These are phyloP conservation scores for Gadus macrocephalus DNA, from an alignment of 2,113 vertebrate species.

Conservation along the genomic window DNA sequence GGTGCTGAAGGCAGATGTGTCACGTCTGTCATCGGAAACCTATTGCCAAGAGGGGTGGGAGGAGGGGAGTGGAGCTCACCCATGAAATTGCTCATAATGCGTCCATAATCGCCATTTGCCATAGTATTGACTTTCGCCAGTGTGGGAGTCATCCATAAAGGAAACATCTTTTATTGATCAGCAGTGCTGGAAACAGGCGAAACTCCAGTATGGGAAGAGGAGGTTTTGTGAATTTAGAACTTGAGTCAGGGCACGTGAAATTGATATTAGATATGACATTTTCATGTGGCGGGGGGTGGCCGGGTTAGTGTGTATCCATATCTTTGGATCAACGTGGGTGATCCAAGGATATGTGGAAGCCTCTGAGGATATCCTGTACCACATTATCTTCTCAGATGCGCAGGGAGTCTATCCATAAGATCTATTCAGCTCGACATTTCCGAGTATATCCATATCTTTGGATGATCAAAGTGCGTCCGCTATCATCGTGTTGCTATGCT, in stretches of 20 bases:
- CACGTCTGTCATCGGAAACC: constrained; percentile 59
- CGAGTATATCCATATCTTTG: no score
- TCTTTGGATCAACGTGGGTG: no score
- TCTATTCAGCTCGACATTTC: no score
- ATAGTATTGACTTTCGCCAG: constrained; percentile 62
- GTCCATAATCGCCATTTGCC: constrained; percentile 67
- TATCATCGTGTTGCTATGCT: no score
- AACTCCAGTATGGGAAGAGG: no score
- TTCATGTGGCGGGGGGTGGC: neutral
- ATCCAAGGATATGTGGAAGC: no score
- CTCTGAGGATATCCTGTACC: no score
- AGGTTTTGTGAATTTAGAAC: constrained; percentile 3
- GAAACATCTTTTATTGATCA: constrained; percentile 56
- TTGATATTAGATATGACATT: constrained; percentile 42
- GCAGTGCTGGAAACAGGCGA: constrained; percentile 32
- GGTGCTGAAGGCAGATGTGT: constrained; percentile 52
- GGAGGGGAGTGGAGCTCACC: constrained; percentile 54
- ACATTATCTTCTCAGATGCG: no score
- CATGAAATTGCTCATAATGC: constrained; percentile 73
- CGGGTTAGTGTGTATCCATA: no score
- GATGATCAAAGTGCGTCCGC: no score
- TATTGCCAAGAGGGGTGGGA: constrained; percentile 53
- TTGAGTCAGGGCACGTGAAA: constrained; percentile 14
- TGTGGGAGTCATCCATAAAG: constrained; percentile 53
- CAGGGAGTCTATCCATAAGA: no score